Evolutionary conservation across 2,888 invertebrate species (phyloP).

Genomic region (Napeogenes inachia): DNA sequence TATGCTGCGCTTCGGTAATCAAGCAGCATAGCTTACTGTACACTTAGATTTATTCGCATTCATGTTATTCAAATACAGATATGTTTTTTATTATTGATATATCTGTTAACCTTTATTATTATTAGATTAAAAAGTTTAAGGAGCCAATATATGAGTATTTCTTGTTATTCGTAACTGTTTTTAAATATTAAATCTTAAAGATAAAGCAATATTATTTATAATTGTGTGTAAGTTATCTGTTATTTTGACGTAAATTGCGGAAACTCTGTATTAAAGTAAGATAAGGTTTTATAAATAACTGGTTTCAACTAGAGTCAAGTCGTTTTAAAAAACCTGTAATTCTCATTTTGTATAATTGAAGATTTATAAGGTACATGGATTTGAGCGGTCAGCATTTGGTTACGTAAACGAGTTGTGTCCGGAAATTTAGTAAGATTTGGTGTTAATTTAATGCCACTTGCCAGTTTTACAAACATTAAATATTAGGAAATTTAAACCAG

Average conservation of each 20-base stretch:
- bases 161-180: no score
- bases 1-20: slow-evolving; percentile 41
- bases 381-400: slow-evolving; percentile 15
- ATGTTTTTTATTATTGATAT: no score
- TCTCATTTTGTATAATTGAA: slow-evolving; percentile 9
- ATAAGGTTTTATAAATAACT: no score
- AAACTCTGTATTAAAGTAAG: no score
- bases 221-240: no score
- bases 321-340: background rate
- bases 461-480: slow-evolving; percentile 3
- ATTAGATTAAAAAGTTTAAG: no score
- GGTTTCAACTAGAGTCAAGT: no score
- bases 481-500: slow-evolving; percentile 5
- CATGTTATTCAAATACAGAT: background rate
- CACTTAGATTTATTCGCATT: slow-evolving; percentile 52
- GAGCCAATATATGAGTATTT: no score
- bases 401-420: slow-evolving; percentile 20
- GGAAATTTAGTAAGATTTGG: slow-evolving; percentile 18
- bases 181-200: background rate
- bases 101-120: no score
- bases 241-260: no score
- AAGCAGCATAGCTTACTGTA: slow-evolving; percentile 38
- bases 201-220: background rate
- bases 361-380: slow-evolving; percentile 12
- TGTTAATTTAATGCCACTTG: slow-evolving; percentile 12